Evolutionary conservation across 2,888 invertebrate species (phyloP), one percentile per base, ranked within the genome.

Genomic region (Dryobota labecula): DNA sequence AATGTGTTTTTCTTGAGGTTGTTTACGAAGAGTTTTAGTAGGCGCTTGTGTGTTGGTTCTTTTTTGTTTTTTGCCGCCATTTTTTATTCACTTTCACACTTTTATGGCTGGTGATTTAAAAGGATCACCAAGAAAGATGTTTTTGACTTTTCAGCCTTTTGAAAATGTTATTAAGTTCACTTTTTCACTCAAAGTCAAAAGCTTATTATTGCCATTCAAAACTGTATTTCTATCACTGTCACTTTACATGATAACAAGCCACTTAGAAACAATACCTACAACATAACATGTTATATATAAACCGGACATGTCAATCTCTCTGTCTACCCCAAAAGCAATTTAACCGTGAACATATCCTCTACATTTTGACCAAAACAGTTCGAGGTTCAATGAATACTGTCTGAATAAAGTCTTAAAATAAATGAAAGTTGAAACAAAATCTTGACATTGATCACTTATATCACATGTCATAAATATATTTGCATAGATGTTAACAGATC

Each of bases 1-100:
- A 80, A 33, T 0, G 95, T 95, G 78, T 95, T 96, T 78, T 91
- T 94, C 84, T 94, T 95, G 24, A 95, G 71, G 56, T 90, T 93
- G 38, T 84, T 86, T 0, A 92, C 88, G 84, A 95, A 95, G 13
- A 90, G 66, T 83, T 89, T 92, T 1, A 95, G 47, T 2, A 95
- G 60, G 30, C 86, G 82, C 69, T 92, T 94, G 63, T 88, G 87
- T 4, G 92, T 85, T 15, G 87, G 84, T 45, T 86, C 85, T 54
- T 88, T 91, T 79, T 90, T 90, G 11, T 76, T 70, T 88, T 90
- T 93, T 33, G 83, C 64, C 3, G 90, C 82, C 92, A 93, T 93
- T 84, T 88, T 91, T 8, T 13, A 11, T 36, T 36, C 8, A 38
- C 0, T 70, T 70, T 63, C 18, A 0, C 61, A 51, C 57, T 3